Conservation (phyloP, 2,888 invertebrate species). For the Icerya purchasi region DNA sequence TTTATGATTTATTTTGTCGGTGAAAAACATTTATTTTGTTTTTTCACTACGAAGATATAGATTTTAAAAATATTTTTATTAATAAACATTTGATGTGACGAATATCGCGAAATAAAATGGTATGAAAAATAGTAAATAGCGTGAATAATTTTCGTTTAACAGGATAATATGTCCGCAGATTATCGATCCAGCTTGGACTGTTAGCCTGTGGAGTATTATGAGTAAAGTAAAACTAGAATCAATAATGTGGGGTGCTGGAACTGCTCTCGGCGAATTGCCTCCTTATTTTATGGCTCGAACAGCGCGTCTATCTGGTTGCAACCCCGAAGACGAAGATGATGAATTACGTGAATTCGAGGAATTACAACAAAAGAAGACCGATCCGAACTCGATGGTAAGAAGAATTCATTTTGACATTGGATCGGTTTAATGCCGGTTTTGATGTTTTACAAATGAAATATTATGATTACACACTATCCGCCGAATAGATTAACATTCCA, state of each 20-base stretch:
- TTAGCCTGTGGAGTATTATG: constrained; percentile 83
- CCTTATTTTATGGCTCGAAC: constrained; percentile 99
- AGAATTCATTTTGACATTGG: no score
- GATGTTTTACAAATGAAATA: no score
- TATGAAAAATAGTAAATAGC: background rate
- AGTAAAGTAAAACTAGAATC: constrained; percentile 85
- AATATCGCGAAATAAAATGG: no score
- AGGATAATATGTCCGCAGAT: constrained; percentile 80
- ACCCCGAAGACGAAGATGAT: constrained; percentile 38
- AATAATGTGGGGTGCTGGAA: constrained; percentile 94
- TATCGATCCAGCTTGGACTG: constrained; percentile 35
- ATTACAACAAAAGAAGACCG: constrained; percentile 34
- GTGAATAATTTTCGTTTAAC: constrained; percentile 22
- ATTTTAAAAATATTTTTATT: no score
- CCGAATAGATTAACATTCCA: no score
- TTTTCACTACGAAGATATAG: no score
- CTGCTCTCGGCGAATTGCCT: constrained; percentile 94
- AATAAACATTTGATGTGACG: no score
- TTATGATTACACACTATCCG: no score
- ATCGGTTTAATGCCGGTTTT: no score
- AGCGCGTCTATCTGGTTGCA: constrained; percentile 40
- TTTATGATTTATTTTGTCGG: no score
- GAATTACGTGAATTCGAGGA: constrained; percentile 54
- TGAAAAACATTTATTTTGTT: no score
- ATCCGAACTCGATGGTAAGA: constrained; percentile 19